These are phyloP conservation scores for Cisticola juncidis DNA, from an alignment of 2,113 vertebrate genomes.

Conservation along the genomic window DNA sequence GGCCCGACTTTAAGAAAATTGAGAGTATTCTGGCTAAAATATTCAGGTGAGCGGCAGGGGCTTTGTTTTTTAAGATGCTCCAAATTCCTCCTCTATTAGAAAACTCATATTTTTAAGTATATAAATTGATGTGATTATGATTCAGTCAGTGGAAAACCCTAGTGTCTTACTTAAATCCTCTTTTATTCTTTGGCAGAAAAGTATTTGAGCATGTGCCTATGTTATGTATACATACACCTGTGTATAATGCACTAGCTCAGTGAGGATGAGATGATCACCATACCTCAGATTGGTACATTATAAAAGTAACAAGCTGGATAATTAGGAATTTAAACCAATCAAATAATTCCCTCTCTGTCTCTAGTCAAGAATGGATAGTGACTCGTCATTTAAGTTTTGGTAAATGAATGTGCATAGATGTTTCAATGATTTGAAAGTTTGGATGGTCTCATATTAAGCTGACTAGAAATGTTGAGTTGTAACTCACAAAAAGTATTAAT, in stretches of 20 bases:
- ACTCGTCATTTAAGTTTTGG: background rate
- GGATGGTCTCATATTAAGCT: background rate
- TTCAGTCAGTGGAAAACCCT: background rate
- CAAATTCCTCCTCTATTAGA: background rate
- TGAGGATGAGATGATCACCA: background rate
- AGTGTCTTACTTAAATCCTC: background rate
- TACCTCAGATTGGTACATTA: background rate
- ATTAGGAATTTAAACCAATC: slow-evolving; percentile 15
- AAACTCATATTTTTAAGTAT: background rate
- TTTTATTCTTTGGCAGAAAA: background rate
- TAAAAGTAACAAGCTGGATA: slow-evolving; percentile 16
- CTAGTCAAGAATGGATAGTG: background rate
- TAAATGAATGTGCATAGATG: background rate
- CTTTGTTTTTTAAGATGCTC: background rate
- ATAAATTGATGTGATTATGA: background rate
- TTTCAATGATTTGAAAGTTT: slow-evolving; percentile 28
- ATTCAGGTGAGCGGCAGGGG: slow-evolving; percentile 82
- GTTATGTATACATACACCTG: background rate
- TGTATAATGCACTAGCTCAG: background rate
- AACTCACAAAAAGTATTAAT: slow-evolving; percentile 1
- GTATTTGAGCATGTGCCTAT: background rate
- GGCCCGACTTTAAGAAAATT: slow-evolving; percentile 95
- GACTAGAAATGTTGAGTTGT: background rate
- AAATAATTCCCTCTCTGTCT: background rate
- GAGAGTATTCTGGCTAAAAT: slow-evolving; percentile 89